phyloP scores from a whole-genome alignment of 2,797 vertebrate species.

The Anguilla megastoma region DNA sequence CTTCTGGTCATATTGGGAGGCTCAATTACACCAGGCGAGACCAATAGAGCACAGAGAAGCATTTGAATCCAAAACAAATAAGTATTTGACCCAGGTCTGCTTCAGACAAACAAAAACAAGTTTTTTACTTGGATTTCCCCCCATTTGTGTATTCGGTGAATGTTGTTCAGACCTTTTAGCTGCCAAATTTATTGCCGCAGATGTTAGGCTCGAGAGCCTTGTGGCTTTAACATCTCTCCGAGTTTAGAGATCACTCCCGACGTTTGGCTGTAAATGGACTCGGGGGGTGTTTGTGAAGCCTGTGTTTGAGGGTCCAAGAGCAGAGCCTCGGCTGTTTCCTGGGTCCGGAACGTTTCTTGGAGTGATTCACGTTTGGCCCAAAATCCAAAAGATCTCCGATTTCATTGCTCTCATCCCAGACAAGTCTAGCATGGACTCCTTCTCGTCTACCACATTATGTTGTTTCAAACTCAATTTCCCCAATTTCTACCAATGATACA shows the following conservation, averaged over 20 bases:
- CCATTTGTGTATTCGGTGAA: background rate
- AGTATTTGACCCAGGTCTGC: too few species aligned
- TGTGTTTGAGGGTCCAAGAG: background rate
- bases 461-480: background rate
- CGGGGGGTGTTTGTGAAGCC: background rate
- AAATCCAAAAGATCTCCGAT: background rate
- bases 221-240: background rate
- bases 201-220: background rate
- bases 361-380: constrained; percentile 27
- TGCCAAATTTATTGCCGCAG: background rate
- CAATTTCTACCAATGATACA: background rate
- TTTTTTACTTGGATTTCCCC: background rate
- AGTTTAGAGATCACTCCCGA: background rate
- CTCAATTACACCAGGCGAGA: too few species aligned
- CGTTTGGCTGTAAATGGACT: background rate
- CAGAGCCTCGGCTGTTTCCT: background rate
- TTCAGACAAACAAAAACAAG: background rate
- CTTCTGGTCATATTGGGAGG: too few species aligned
- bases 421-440: background rate
- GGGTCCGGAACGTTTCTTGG: background rate
- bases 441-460: background rate
- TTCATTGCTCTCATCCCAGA: background rate
- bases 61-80: too few species aligned
- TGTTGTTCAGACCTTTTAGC: background rate
- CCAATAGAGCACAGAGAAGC: too few species aligned